Base-by-base conservation (phyloP, 2,797 vertebrate genomes). In the Jordanella pulchra region DNA sequence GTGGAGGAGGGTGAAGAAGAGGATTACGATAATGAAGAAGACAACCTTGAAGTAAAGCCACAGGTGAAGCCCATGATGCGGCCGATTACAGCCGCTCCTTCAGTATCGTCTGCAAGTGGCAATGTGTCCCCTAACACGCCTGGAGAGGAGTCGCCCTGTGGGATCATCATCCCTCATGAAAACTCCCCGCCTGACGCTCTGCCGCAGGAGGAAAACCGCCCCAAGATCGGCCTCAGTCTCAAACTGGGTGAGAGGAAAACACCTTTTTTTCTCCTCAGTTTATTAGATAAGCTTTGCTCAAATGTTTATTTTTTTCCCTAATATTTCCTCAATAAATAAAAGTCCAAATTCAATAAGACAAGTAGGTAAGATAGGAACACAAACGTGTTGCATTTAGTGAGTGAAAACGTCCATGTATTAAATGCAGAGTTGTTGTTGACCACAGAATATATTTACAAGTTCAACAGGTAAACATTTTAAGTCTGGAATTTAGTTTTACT, bases 121-220 rank as follows among this genome's bases (percentile, higher is more conserved):
- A 96, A 96, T 27, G 97, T 93, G 72, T 96, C 98, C 10, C 98
- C 98, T 44, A 95, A 97, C 91, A 96, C 97, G 1, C 97, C 97
- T 1, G 96, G 96, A 48, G 96, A 99, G 27, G 97, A 99, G 82
- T 99, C 98, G 45, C 98, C 98, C 2, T 97, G 97, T 73, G 98
- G 98, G 76, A 99, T 99, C 89, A 99, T 99, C 89, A 99, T 99
- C 84, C 98, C 98, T 65, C 97, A 99, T 5, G 98, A 99, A 92
- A 98, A 99, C 89, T 99, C 98, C 0, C 97, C 97, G 7, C 97
- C 95, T 0, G 97, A 99, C 69, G 95, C 95, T 14, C 96, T 95
- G 64, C 97, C 97, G 0, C 96, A 95, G 2, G 98, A 99, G 68
- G 98, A 99, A 39, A 93, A 97, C 90, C 93, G 97, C 71, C 97